Evolutionary conservation across 2,888 invertebrate genomes (phyloP).

Genomic region (Limulus polyphemus): DNA sequence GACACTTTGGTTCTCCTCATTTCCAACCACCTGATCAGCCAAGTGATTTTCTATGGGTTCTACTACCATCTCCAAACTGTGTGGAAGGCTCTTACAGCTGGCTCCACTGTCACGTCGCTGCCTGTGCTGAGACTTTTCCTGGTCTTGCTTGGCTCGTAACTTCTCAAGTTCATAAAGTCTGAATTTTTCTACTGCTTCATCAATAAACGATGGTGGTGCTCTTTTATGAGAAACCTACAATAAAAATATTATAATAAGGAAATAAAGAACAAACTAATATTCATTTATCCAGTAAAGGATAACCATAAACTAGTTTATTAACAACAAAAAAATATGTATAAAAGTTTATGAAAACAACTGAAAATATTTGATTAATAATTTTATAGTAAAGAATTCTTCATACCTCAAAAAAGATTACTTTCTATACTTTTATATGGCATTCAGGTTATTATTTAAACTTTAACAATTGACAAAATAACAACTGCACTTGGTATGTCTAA

Average conservation of each 20-base stretch:
- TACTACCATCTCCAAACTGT: constrained; percentile 31
- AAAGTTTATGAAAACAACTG: too few relatives aligned
- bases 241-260: constrained; percentile 4
- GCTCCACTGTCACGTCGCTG: constrained; percentile 34
- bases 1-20: neutral
- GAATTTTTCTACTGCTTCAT: constrained; percentile 75
- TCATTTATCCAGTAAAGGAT: neutral
- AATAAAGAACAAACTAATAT: constrained; percentile 1
- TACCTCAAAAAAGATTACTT: too few relatives aligned
- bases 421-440: too few relatives aligned
- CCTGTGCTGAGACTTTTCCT: constrained; percentile 27
- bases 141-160: constrained; percentile 27
- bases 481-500: neutral
- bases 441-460: too few relatives aligned
- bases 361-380: too few relatives aligned
- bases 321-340: too few relatives aligned
- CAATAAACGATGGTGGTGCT: constrained; percentile 74
- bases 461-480: too few relatives aligned
- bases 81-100: constrained; percentile 34
- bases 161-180: constrained; percentile 64
- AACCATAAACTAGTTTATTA: too few relatives aligned
- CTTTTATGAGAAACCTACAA: constrained; percentile 54
- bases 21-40: constrained; percentile 19
- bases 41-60: constrained; percentile 34
- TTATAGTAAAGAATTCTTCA: too few relatives aligned